Evolutionary conservation across 1,140 invertebrate genomes (phyloP), one percentile per base, ranked within the genome.

Genomic region (Drosophila azteca): DNA sequence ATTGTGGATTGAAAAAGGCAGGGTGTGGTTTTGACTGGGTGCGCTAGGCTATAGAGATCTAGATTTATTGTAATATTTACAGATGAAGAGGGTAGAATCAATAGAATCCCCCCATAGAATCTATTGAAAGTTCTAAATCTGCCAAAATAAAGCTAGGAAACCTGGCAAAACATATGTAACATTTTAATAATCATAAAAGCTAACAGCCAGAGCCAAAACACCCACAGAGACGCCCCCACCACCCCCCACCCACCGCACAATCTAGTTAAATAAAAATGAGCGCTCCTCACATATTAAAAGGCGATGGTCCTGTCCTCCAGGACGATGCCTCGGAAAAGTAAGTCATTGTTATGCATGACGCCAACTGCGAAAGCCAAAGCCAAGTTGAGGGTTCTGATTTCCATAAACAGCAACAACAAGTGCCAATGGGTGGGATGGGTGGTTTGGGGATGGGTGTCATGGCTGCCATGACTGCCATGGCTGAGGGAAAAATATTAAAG

Each of bases 341-440:
- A 87, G 83, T 87, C 82, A 87, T 87, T 87, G 82, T 87, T 87
- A 87, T 87, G 82, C 82, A 87, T 87, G 82, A 79, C 82, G 74
- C 68, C 64, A 66, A 87, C 77, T 84, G 72, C 60, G 44, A 68
- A 68, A 73, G 82, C 58, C 63, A 71, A 50, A 77, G 76, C 76
- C 66, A 72, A 78, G 77, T 63, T 44, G 54, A 52, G 67, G 55
- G 72, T 49, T 75, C 63, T 88, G 83, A 87, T 87, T 87, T 87
- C 74, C 82, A 87, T 87, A 87, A 87, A 79, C 74, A 75, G 74
- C 74, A 77, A 77, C 81, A 84, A 85, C 76, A 79, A 61, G 73
- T 70, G 57, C 49, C 31, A 69, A 26, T 9, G 8, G 20, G 22
- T 7, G 20, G 31, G 31, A 2, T n/a, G n/a, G n/a, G n/a, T n/a